These are phyloP conservation scores for Apostichopus californicus DNA, from an alignment of 35 echinoderm and acorn worm species.

Conservation along the genomic window DNA sequence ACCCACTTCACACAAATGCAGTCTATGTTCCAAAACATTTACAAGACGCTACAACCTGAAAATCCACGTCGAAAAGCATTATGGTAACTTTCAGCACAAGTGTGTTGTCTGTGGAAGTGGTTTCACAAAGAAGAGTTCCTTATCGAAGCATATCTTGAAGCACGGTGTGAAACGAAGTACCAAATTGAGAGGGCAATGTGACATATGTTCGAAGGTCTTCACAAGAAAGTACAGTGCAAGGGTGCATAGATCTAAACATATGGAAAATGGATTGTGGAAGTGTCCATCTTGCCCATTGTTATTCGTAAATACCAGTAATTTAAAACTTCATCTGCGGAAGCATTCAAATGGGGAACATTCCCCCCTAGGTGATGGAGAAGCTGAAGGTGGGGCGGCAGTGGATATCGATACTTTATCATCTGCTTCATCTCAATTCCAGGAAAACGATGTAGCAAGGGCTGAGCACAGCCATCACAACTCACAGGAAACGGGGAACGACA, in stretches of 20 bases:
- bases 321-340: not conserved
- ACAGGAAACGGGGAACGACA: no score
- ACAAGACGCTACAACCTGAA: slow-evolving; percentile 29
- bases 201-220: not conserved
- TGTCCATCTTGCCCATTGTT: not conserved
- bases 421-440: no score
- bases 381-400: no score
- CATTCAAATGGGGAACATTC: not conserved
- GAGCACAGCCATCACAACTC: no score
- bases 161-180: not conserved
- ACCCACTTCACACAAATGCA: slow-evolving; percentile 23
- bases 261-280: slow-evolving; percentile 39
- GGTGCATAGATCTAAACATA: slow-evolving; percentile 16
- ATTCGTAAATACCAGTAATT: not conserved
- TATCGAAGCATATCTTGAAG: not conserved
- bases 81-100: slow-evolving; percentile 4
- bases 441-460: no score
- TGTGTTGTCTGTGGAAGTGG: slow-evolving; percentile 11
- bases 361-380: no score
- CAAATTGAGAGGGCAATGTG: not conserved
- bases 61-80: slow-evolving; percentile 24
- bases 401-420: no score
- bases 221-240: slow-evolving; percentile 6
- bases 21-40: slow-evolving; percentile 27
- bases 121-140: slow-evolving; percentile 17